A percentile compares a stretch with the other conserved stretches of the same genome.
phyloP scores from a whole-genome alignment of 1,140 invertebrate genomes.

The Leucophenga varia region DNA sequence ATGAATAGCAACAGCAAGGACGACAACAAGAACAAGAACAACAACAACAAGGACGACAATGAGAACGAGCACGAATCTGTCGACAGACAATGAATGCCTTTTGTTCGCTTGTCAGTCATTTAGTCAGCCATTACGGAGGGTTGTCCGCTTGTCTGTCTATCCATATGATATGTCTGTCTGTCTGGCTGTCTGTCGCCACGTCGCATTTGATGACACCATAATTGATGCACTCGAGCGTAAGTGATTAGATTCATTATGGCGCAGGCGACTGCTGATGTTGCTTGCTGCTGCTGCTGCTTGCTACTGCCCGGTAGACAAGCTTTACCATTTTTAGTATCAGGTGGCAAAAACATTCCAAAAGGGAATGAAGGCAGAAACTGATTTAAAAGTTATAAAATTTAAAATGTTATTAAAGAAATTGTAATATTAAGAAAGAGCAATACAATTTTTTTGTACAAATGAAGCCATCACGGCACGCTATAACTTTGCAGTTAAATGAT shows the following conservation, averaged over 20 bases:
- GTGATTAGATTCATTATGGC: slow-evolving; percentile 57
- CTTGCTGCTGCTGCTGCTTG: slow-evolving; percentile 4
- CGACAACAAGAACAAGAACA: no score
- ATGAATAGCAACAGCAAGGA: no score
- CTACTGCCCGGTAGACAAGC: no score
- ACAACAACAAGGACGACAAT: no score
- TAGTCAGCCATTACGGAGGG: slow-evolving; percentile 28
- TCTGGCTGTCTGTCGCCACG: slow-evolving; percentile 13
- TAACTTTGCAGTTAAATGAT: slow-evolving; percentile 33
- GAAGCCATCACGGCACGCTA: not conserved
- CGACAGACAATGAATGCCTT: no score
- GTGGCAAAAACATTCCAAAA: slow-evolving; percentile 35
- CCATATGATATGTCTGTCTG: not conserved
- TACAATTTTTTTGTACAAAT: no score
- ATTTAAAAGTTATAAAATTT: slow-evolving; percentile 22
- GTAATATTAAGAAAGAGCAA: no score
- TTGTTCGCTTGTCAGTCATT: slow-evolving; percentile 5
- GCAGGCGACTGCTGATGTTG: slow-evolving; percentile 20
- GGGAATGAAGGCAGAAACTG: no score
- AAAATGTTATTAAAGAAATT: not conserved
- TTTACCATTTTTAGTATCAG: slow-evolving; percentile 29
- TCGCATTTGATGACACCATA: slow-evolving; percentile 46
- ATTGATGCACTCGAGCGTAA: slow-evolving; percentile 57
- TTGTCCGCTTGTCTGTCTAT: not conserved
- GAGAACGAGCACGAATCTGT: no score